Percentiles rank a stretch among this genome's conserved stretches.
phyloP scores from a whole-genome alignment of 2,113 vertebrate species.

The Cololabis saira region DNA sequence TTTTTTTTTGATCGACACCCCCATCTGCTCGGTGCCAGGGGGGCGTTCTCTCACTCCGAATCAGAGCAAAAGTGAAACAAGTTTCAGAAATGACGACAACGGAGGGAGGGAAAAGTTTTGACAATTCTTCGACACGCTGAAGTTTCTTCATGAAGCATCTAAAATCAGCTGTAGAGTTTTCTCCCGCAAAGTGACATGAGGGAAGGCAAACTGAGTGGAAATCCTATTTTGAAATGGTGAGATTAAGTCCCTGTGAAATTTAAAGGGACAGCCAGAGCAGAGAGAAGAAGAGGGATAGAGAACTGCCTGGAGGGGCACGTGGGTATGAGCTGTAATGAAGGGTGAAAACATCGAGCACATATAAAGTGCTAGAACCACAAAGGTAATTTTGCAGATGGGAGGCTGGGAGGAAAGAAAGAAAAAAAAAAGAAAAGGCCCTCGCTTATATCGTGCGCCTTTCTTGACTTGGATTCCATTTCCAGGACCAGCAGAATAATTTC shows the following conservation, averaged over 20 bases:
- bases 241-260: slow-evolving; percentile 68
- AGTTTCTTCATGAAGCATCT: slow-evolving; percentile 42
- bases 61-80: slow-evolving; percentile 38
- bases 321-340: slow-evolving; percentile 2
- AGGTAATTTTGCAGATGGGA: slow-evolving; percentile 41
- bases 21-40: slow-evolving; percentile 34
- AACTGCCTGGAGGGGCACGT: slow-evolving; percentile 5
- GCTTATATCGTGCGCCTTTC: slow-evolving; percentile 40
- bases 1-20: slow-evolving; percentile 47
- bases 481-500: slow-evolving; percentile 48
- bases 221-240: slow-evolving; percentile 69
- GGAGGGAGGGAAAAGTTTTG: slow-evolving; percentile 5
- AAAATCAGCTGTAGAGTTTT: slow-evolving; percentile 49
- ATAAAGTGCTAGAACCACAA: slow-evolving; percentile 38
- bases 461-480: slow-evolving; percentile 55
- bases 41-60: neutral
- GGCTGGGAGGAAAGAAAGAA: slow-evolving; percentile 5
- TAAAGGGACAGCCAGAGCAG: slow-evolving; percentile 35
- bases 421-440: slow-evolving; percentile 14
- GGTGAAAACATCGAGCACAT: slow-evolving; percentile 27
- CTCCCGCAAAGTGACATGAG: slow-evolving; percentile 48
- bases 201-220: slow-evolving; percentile 63
- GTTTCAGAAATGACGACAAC: slow-evolving; percentile 38
- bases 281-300: slow-evolving; percentile 4
- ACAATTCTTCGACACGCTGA: slow-evolving; percentile 47